These are phyloP conservation scores for Cacatua alba DNA, from an alignment of 2,113 vertebrate species.

Conservation along the genomic window DNA sequence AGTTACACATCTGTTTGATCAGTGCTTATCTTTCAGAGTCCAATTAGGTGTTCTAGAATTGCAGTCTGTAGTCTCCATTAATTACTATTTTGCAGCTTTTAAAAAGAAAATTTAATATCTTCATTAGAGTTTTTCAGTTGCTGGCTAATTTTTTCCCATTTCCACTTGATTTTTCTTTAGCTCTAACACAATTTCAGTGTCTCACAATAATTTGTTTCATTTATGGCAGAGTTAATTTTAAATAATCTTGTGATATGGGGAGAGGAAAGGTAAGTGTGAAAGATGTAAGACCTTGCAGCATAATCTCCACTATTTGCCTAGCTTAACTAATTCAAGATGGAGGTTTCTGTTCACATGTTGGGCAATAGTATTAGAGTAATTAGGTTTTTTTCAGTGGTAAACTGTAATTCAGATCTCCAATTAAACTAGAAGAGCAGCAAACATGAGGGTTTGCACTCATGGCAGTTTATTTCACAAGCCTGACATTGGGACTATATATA, in stretches of 20 bases:
- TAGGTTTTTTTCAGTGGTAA: neutral
- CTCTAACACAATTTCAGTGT: neutral
- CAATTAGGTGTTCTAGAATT: neutral
- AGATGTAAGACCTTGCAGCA: neutral
- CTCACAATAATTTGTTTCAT: neutral
- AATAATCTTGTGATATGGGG: neutral
- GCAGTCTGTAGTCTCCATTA: neutral
- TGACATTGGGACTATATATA: neutral
- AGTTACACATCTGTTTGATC: neutral
- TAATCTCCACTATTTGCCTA: neutral
- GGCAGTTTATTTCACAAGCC: neutral
- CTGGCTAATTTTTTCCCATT: neutral
- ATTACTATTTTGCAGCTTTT: neutral
- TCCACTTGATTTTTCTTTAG: neutral
- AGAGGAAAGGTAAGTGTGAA: neutral
- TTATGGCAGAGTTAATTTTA: neutral
- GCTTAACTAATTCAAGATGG: neutral
- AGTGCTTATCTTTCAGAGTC: neutral
- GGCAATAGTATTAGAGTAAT: neutral
- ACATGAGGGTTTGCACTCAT: neutral
- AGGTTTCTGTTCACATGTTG: neutral
- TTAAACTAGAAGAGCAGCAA: neutral
- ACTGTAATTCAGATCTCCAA: neutral
- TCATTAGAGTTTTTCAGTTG: neutral
- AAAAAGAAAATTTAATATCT: neutral